Conservation (phyloP, 2,888 invertebrate species). For the Sycophila texana region DNA sequence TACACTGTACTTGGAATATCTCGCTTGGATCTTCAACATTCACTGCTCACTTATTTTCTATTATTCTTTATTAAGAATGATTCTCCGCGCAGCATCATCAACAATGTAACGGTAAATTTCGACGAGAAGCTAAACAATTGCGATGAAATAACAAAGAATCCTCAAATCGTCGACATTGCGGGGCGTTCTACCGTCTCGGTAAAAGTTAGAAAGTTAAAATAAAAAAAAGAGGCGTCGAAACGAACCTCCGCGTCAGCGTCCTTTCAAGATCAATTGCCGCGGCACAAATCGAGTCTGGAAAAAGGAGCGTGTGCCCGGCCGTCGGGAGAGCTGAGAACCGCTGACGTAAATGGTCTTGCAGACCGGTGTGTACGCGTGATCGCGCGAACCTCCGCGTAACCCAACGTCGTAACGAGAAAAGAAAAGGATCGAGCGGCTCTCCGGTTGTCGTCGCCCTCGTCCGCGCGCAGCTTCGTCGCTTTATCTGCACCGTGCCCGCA, state of each 20-base stretch:
- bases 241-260: background rate
- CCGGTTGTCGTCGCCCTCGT: background rate
- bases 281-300: too few relatives aligned
- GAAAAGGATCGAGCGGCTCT: conserved; percentile 34
- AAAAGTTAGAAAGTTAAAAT: too few relatives aligned
- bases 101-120: too few relatives aligned
- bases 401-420: conserved; percentile 47
- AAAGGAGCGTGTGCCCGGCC: too few relatives aligned
- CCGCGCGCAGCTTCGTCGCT: conserved; percentile 11
- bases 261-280: conserved; percentile 34
- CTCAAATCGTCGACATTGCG: too few relatives aligned
- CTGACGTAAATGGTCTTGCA: conserved; percentile 36
- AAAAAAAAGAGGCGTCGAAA: background rate
- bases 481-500: conserved; percentile 14
- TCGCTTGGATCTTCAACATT: too few relatives aligned
- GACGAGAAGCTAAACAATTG: too few relatives aligned
- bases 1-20: too few relatives aligned
- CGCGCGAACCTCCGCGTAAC: conserved; percentile 37
- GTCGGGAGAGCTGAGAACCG: background rate
- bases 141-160: too few relatives aligned
- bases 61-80: too few relatives aligned
- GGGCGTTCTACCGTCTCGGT: too few relatives aligned
- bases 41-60: too few relatives aligned
- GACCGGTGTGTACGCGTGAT: background rate
- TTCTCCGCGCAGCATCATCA: background rate